Evolutionary conservation across 2,113 vertebrate genomes (phyloP), one percentile per base, ranked within the genome.

Genomic region (Gyps fulvus): DNA sequence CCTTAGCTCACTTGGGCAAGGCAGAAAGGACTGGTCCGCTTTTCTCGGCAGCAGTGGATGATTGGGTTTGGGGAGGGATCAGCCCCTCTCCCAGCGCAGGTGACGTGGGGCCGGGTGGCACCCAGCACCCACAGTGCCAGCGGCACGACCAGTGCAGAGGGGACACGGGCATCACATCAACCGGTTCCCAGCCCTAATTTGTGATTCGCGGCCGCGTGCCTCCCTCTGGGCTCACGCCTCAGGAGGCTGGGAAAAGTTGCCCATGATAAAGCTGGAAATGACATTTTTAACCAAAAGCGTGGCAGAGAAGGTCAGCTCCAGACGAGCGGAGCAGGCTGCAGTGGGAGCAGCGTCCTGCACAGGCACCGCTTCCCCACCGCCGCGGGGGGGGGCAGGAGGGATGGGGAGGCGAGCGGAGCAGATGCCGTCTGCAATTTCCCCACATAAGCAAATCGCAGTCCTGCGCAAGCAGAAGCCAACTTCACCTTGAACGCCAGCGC

Each of bases 81-180:
- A 54, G 49, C 25, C 34, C n/a, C 78, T 32, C 47, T 67, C 59
- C 70, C 70, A 36, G 29, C 22, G 3, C 36, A 19, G 72, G 9
- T 1, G 45, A 22, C 0, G 0, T 1, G 1, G 4, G 38, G 47
- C 59, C 0, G 4, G 38, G 13, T 16, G 31, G n/a, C 76, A 79
- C 36, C 0, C 4, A 78, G 78, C 17, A 38, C 59, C 50, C 62
- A 0, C 66, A 22, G 77, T 14, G 34, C 66, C 36, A 23, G 69
- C 6, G 0, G 29, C 36, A 9, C 1, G 0, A 26, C 6, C 0
- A 0, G n/a, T 12, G 1, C 8, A 1, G 61, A 42, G 82, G 34
- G 79, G 69, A 47, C 59, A 10, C 3, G 6, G 59, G 42, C 23
- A 2, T n/a, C 32, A 0, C 21, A 1, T 71, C 70, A 54, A 89